Evolutionary conservation across 2,888 invertebrate genomes (phyloP), one percentile per base, ranked within the genome.

Genomic region (Slavum lentiscoides): DNA sequence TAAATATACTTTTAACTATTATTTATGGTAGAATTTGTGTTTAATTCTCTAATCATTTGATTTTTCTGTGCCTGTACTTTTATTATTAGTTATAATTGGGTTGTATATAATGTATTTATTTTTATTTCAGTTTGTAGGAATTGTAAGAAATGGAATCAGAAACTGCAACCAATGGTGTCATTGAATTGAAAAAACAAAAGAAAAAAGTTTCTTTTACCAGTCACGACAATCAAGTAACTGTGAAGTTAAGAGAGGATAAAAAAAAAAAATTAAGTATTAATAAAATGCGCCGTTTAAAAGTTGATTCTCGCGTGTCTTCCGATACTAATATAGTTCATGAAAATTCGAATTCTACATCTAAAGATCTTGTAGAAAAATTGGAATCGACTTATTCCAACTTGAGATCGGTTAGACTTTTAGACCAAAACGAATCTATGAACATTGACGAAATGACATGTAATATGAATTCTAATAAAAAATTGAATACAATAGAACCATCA

Each of bases 121-220:
- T 67, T 74, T 64, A 17, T 74, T 75, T 58, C 43, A 67, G 75
- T 67, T 66, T 7, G 21, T 53, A 21, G 17, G 37, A 39, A 30
- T 19, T 49, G 5, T 73, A 73, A 73, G 13, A n/a, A 43, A 75
- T 75, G 75, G 75, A 69, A 49, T 15, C 21, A 2, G 19, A 37
- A 69, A n/a, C 11, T 62, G 53, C 53, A 69, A 61, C 21, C 2
- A 37, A 62, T 69, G 15, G 13, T 77, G 7, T 15, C 13, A 13
- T 49, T 0, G 21, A 77, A 49, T 1, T 23, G 9, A 62, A 37
- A 61, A 11, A 69, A 21, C 13, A 1, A 59, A 62, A 77, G 1
- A 62, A 69, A 21, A 69, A 17, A 37, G 17, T n/a, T 58, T 43
- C 17, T 13, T 8, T 23, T 3, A 61, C 17, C 30, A 23, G 13